These are phyloP conservation scores for Dyspetes luteomarginatus DNA, from an alignment of 2,888 invertebrate genomes.

Conservation along the genomic window DNA sequence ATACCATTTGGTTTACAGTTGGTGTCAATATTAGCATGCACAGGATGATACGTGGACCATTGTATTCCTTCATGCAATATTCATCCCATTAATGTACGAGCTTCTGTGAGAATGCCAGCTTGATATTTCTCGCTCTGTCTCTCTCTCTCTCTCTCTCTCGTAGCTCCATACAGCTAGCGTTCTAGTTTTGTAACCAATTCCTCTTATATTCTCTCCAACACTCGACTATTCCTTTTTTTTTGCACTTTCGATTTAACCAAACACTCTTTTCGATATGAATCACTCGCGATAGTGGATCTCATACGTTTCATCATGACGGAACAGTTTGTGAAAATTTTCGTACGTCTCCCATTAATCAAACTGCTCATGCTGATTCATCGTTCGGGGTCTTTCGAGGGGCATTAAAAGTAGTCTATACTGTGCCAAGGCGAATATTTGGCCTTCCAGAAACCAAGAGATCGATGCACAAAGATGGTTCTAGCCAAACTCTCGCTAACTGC, in stretches of 20 bases:
- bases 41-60: slow-evolving; percentile 32
- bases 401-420: slow-evolving; percentile 1
- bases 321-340: slow-evolving; percentile 27
- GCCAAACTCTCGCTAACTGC: not conserved
- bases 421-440: not conserved
- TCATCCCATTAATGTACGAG: slow-evolving; percentile 49
- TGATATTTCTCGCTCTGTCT: no score
- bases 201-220: not conserved
- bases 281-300: not conserved
- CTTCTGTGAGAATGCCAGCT: slow-evolving; percentile 23
- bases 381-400: not conserved
- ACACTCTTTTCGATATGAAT: slow-evolving; percentile 1
- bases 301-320: not conserved
- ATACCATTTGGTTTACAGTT: slow-evolving; percentile 8
- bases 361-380: slow-evolving; percentile 10
- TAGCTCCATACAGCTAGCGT: slow-evolving; percentile 18
- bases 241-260: not conserved
- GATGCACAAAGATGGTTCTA: slow-evolving; percentile 18
- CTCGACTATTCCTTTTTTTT: not conserved
- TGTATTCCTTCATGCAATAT: slow-evolving; percentile 45
- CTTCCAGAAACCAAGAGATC: slow-evolving; percentile 17
- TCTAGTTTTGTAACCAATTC: not conserved
- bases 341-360: slow-evolving; percentile 30
- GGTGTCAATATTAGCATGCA: slow-evolving; percentile 43
- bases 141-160: not conserved